Evolutionary conservation across 1,140 invertebrate genomes (phyloP).

Genomic region (Epicauta chinensis): DNA sequence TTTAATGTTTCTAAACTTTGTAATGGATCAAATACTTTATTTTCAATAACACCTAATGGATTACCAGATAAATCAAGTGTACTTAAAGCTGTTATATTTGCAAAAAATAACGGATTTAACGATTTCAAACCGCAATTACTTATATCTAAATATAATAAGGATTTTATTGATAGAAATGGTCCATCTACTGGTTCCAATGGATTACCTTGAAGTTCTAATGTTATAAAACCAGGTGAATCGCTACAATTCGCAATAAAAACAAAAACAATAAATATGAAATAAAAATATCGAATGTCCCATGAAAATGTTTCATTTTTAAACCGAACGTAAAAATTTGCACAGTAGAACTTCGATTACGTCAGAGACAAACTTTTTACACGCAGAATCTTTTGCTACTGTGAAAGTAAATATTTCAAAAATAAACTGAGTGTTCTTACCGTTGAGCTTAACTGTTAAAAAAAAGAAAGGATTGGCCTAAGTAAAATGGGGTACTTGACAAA

Average conservation of each 20-base stretch:
- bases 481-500: too few relatives aligned
- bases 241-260: constrained; percentile 41
- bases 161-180: constrained; percentile 58
- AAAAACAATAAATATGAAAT: background rate
- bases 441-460: too few relatives aligned
- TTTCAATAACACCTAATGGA: constrained; percentile 51
- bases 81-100: constrained; percentile 57
- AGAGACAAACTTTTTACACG: too few relatives aligned
- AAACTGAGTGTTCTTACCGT: too few relatives aligned
- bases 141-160: constrained; percentile 60
- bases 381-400: too few relatives aligned
- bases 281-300: background rate
- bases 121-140: constrained; percentile 54
- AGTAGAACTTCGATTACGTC: too few relatives aligned
- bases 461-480: too few relatives aligned
- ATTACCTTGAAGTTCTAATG: constrained; percentile 63
- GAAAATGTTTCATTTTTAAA: constrained; percentile 17
- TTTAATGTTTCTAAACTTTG: constrained; percentile 58
- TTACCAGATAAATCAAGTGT: constrained; percentile 65
- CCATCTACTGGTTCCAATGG: constrained; percentile 54
- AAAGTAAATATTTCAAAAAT: too few relatives aligned
- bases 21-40: constrained; percentile 55
- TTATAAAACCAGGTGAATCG: constrained; percentile 60
- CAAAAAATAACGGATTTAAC: constrained; percentile 58
- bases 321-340: too few relatives aligned